phyloP scores from a whole-genome alignment of 2,888 invertebrate species.

The Ornithoptera priamus region DNA sequence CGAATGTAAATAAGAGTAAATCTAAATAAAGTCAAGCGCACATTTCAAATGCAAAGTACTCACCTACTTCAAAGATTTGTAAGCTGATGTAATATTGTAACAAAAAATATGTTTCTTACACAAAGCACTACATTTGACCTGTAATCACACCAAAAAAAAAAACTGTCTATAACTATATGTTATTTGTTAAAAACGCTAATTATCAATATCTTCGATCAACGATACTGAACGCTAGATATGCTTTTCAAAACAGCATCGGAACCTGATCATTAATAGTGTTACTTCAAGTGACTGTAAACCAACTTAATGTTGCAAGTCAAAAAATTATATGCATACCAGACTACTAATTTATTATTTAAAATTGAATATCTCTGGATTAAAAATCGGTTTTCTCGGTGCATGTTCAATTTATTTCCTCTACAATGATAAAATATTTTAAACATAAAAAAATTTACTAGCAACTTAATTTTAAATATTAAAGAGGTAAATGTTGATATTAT shows the following conservation, averaged over 20 bases:
- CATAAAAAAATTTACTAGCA: no score
- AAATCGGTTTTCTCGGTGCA: not conserved
- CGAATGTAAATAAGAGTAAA: not conserved
- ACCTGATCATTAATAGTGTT: not conserved
- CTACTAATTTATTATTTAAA: not conserved
- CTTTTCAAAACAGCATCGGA: not conserved
- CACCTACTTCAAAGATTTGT: constrained; percentile 1
- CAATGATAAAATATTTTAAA: no score
- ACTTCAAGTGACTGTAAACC: not conserved
- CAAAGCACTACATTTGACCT: constrained; percentile 1
- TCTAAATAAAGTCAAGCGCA: constrained; percentile 7
- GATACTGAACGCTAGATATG: not conserved
- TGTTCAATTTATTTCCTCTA: not conserved
- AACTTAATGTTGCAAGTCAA: not conserved
- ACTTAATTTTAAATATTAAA: no score
- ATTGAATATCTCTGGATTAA: not conserved
- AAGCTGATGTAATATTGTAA: not conserved
- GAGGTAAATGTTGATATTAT: no score
- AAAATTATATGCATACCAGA: not conserved
- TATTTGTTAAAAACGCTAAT: constrained; percentile 6
- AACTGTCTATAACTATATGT: constrained; percentile 4
- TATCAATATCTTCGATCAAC: constrained; percentile 4
- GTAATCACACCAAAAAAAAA: constrained; percentile 1
- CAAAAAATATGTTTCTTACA: constrained; percentile 9
- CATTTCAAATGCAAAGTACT: constrained; percentile 20